Evolutionary conservation across 2,888 invertebrate species (phyloP), one percentile per base, ranked within the genome.

Genomic region (Mesochorus sp.): DNA sequence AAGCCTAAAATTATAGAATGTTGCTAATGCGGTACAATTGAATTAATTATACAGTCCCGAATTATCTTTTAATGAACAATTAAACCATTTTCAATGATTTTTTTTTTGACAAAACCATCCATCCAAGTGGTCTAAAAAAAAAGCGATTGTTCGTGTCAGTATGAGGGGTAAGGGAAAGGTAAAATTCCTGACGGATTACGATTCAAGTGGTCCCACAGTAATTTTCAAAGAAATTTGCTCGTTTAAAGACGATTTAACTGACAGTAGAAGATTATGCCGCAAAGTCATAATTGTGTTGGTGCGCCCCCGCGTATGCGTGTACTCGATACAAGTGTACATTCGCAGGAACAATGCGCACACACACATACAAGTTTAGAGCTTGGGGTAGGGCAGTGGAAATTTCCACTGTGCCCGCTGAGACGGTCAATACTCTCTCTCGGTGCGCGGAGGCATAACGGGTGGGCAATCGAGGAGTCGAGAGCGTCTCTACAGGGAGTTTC

Each of bases 371-470:
- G 28, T 84, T 80, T 75, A 81, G 83, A 83, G 82, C 85, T 86
- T 87, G 87, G 89, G 89, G 89, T 88, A 89, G 90, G 88, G 87
- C 89, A 90, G 88, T 89, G 90, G 90, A 90, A 90, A 90, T 88
- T 90, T 90, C 90, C 90, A 89, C 90, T 88, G 87, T 84, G 85
- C 87, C 81, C 82, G 85, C 86, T 84, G 87, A 88, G 88, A 89
- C 90, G 90, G 90, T 90, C 90, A 90, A 90, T 90, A 90, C 90
- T 89, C 90, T 89, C 89, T 86, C 79, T 81, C 42, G 53, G 51
- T 12, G 51, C 14, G 64, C 19, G 31, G 10, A 17, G 39, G 14
- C 14, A 44, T 24, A 14, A 39, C 49, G 49, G 44, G 64, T 49
- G 64, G 34, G 64, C 39, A 62, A 47, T n/a, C 31, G n/a, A 24